These are phyloP conservation scores for Sterrhoptilus dennistouni DNA, from an alignment of 2,113 vertebrate genomes.

Conservation along the genomic window DNA sequence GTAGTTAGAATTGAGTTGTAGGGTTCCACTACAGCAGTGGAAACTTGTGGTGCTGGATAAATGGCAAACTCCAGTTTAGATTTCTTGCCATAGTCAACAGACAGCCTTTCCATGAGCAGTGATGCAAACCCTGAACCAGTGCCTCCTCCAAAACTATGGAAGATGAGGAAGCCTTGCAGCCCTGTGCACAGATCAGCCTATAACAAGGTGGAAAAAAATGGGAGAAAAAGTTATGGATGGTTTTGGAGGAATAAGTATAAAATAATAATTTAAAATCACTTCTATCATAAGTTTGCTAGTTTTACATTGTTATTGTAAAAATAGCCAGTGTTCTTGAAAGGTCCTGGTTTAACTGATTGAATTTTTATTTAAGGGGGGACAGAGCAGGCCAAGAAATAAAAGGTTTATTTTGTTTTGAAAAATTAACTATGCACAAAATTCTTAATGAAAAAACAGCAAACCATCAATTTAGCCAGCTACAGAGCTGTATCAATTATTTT, in stretches of 20 bases:
- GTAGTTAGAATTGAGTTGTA: slow-evolving; percentile 81
- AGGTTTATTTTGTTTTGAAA: background rate
- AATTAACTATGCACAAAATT: background rate
- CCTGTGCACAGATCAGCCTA: slow-evolving; percentile 66
- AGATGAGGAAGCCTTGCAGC: slow-evolving; percentile 75
- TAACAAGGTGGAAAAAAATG: background rate
- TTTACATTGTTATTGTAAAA: background rate
- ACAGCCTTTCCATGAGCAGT: slow-evolving; percentile 74
- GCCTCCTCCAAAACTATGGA: slow-evolving; percentile 72
- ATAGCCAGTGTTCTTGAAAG: background rate
- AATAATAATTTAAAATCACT: background rate
- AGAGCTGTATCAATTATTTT: background rate
- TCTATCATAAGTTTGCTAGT: background rate
- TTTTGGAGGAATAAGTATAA: background rate
- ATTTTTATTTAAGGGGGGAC: background rate
- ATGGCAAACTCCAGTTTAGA: slow-evolving; percentile 72
- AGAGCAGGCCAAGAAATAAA: background rate
- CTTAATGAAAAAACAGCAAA: background rate
- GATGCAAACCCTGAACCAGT: slow-evolving; percentile 73
- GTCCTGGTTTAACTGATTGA: background rate
- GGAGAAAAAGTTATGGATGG: background rate
- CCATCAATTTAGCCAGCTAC: background rate
- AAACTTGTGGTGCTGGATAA: slow-evolving; percentile 72
- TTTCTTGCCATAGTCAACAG: slow-evolving; percentile 73
- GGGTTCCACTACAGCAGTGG: slow-evolving; percentile 74